Base-by-base conservation (phyloP, 2,888 invertebrate genomes). In the Kryphioiulus occultus region DNA sequence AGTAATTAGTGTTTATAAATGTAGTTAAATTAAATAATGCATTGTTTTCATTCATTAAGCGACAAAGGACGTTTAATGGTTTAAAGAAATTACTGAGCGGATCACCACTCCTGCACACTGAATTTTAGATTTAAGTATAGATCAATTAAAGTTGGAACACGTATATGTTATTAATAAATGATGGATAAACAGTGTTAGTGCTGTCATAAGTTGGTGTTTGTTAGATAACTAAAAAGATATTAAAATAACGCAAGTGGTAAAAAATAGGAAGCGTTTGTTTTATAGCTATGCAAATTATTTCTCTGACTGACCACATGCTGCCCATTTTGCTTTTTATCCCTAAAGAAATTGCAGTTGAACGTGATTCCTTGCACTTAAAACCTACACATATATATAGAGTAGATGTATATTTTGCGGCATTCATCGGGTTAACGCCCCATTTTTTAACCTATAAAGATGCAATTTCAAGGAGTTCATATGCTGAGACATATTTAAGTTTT, bases 361-460 rank as follows among this genome's bases (percentile, higher is more conserved):
- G 78, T 17, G 78, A 30, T 78, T 26, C 30, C 78, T 78, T 78
- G 26, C 78, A 26, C 30, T 78, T n/a, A 15, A 78, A 78, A 78
- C 78, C 30, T 78, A 15, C 78, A 30, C 78, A 78, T 12, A 78
- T 59, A 59, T 19, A 59, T 5, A 30, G 12, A 78, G 15, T 39
- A 39, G 39, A n/a, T 35, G 35, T 35, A 4, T 35, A 7, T 35
- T 2, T 7, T 44, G 26, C 22, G 22, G 22, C 68, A 68, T 68
- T 68, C 68, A 22, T 26, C 68, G 7, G 78, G 78, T 78, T 30
- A 78, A 78, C 78, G 78, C 78, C 78, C 78, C 78, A 78, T 78
- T 78, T 78, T 78, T 30, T 68, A 3, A 30, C 1, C 30, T 22
- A 78, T 26, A 30, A 22, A 78, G 2, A 17, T 12, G 78, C 12